phyloP scores from a whole-genome alignment of 1,140 invertebrate genomes.

The Leptopilina clavipes region DNA sequence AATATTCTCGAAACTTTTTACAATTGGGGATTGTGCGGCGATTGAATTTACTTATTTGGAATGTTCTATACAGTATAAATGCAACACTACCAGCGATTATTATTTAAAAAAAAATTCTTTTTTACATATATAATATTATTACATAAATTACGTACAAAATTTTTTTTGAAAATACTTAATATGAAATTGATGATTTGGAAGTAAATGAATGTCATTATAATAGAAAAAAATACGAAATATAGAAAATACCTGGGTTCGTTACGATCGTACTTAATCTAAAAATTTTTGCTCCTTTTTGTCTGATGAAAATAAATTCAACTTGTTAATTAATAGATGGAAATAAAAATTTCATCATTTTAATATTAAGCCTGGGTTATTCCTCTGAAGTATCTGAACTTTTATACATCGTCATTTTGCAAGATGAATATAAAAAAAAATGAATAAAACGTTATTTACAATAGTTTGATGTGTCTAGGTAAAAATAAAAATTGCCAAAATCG shows the following conservation, averaged over 20 bases:
- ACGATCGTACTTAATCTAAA: too few species aligned
- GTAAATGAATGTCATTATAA: too few species aligned
- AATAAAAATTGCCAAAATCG: too few species aligned
- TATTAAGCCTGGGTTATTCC: background rate
- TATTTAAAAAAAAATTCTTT: background rate
- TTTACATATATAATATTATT: background rate
- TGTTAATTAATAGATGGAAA: too few species aligned
- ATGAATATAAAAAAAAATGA: background rate
- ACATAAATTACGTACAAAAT: too few species aligned
- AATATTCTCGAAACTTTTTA: background rate
- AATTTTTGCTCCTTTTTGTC: too few species aligned
- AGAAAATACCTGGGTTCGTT: too few species aligned
- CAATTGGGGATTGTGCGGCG: background rate
- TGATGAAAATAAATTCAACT: too few species aligned
- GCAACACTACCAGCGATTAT: background rate
- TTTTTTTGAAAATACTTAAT: too few species aligned
- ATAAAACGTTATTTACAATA: background rate
- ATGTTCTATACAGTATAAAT: conserved; percentile 11
- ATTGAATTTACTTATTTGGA: background rate
- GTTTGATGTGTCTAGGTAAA: background rate
- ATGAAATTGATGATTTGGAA: too few species aligned
- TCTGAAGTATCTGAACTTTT: conserved; percentile 6
- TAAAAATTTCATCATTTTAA: too few species aligned
- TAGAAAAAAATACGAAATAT: too few species aligned
- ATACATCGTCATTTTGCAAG: background rate